Evolutionary conservation across 2,113 vertebrate genomes (phyloP).

Genomic region (Triplophysa dalaica): DNA sequence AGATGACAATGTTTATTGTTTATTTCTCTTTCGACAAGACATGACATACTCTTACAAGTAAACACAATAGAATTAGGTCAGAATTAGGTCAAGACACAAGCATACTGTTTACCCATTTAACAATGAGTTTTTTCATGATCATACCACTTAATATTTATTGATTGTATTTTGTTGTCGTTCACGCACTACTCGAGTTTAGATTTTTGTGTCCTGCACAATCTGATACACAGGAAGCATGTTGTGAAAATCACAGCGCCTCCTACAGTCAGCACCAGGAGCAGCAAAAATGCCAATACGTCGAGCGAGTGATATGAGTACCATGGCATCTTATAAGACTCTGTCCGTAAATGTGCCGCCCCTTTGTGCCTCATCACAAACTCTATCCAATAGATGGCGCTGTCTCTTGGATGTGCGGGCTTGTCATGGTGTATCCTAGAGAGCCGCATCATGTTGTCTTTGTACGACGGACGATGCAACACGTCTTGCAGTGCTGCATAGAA

Average conservation of each 20-base stretch:
- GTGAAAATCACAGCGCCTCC: conserved; percentile 40
- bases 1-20: too few species aligned
- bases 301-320: conserved; percentile 72
- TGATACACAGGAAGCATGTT: conserved; percentile 59
- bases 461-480: conserved; percentile 67
- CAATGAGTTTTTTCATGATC: too few species aligned
- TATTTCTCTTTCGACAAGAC: neutral
- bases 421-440: conserved; percentile 71
- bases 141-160: neutral
- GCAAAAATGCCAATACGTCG: conserved; percentile 61
- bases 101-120: too few species aligned
- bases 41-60: neutral
- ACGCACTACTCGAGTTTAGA: conserved; percentile 63
- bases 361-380: conserved; percentile 75
- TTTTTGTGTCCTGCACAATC: conserved; percentile 64
- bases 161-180: neutral
- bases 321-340: conserved; percentile 69
- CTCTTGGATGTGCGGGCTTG: conserved; percentile 61
- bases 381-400: conserved; percentile 72
- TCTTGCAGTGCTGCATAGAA: conserved; percentile 64
- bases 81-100: too few species aligned
- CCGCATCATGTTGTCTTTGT: conserved; percentile 67
- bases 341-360: conserved; percentile 72
- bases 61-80: too few species aligned
- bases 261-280: conserved; percentile 46